These are phyloP conservation scores for Chloroceryle aenea DNA, from an alignment of 2,113 vertebrate species.

Conservation along the genomic window DNA sequence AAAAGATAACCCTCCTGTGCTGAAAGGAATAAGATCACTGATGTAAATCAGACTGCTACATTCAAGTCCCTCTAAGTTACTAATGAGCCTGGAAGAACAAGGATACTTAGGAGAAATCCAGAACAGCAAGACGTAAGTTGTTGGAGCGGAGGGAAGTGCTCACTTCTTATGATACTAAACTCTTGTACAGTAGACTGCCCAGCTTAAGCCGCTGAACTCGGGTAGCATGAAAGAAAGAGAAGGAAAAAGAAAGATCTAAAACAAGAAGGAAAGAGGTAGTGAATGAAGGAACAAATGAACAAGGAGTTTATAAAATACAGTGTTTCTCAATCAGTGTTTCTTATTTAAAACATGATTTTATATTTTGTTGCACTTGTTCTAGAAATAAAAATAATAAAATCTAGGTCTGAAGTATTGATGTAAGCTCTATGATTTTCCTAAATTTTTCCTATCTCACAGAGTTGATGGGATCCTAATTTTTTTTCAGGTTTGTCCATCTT, in stretches of 20 bases:
- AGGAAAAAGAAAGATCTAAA: neutral
- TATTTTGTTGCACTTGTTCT: neutral
- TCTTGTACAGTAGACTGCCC: neutral
- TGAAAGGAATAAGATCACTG: slow-evolving; percentile 64
- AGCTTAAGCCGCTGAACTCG: neutral
- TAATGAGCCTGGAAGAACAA: slow-evolving; percentile 65
- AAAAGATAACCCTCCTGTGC: slow-evolving; percentile 64
- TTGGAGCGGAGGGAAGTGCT: slow-evolving; percentile 41
- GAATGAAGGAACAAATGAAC: neutral
- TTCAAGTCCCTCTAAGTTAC: slow-evolving; percentile 54
- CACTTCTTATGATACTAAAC: slow-evolving; percentile 33
- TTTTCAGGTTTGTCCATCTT: neutral
- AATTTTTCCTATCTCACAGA: neutral
- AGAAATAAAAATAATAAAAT: neutral
- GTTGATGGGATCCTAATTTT: neutral
- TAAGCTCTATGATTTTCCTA: neutral
- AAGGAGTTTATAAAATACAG: neutral
- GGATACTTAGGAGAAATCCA: slow-evolving; percentile 67
- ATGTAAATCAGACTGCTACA: slow-evolving; percentile 59
- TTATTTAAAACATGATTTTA: neutral
- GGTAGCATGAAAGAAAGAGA: slow-evolving; percentile 2
- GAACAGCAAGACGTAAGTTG: slow-evolving; percentile 51
- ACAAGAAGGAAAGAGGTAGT: neutral
- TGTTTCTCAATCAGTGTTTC: neutral
- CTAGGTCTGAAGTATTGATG: neutral